phyloP scores from a whole-genome alignment of 2,888 invertebrate genomes.

The Drosophila merina region DNA sequence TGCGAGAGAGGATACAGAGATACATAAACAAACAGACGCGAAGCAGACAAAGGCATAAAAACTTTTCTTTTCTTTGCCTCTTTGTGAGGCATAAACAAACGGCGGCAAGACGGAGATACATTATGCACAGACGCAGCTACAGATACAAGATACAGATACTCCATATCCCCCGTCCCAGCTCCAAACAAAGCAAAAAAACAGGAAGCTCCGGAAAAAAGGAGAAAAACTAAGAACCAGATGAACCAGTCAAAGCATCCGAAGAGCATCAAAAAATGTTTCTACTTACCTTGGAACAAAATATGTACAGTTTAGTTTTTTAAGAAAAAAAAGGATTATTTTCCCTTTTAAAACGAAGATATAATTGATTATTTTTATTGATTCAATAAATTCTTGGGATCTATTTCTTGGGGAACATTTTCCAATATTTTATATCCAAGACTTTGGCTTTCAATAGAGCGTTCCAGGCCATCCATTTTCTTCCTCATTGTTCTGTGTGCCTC shows the following conservation, averaged over 20 bases:
- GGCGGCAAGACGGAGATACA: conserved; percentile 60
- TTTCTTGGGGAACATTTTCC: background rate
- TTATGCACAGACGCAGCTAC: conserved; percentile 67
- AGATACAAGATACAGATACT: conserved; percentile 54
- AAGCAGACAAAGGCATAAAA: conserved; percentile 61
- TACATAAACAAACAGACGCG: conserved; percentile 38
- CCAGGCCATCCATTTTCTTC: conserved; percentile 26
- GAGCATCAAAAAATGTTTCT: conserved; percentile 63
- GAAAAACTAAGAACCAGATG: conserved; percentile 18
- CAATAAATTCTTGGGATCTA: background rate
- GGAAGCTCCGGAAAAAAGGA: conserved; percentile 11
- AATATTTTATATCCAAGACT: conserved; percentile 10
- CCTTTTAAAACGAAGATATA: background rate
- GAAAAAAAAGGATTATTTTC: too few species aligned
- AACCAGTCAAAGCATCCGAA: conserved; percentile 6
- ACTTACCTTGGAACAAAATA: background rate
- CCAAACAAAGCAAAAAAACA: conserved; percentile 8
- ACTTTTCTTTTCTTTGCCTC: conserved; percentile 41
- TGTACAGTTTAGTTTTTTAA: background rate
- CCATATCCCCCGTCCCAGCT: background rate
- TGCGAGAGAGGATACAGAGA: background rate
- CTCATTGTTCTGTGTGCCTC: conserved; percentile 62
- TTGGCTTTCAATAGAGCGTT: background rate
- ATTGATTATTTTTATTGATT: background rate
- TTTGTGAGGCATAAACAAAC: conserved; percentile 42